phyloP scores from a whole-genome alignment of 92 coral and sea anemone genomes.

The Bergia sp. region DNA sequence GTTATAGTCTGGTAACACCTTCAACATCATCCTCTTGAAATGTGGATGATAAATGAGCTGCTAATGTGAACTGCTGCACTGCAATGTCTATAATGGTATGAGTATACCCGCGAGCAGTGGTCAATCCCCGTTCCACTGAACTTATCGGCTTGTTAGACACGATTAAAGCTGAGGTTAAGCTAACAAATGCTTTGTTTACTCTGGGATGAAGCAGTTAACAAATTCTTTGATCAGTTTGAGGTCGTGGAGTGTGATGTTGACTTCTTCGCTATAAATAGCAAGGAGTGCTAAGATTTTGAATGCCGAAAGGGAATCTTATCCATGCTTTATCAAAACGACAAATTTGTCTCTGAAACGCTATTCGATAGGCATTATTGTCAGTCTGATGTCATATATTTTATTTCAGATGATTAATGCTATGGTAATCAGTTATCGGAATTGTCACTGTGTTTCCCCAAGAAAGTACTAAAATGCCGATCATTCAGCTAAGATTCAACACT shows the following conservation, averaged over 20 bases:
- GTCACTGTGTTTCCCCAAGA: slow-evolving; percentile 14
- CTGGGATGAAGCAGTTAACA: background rate
- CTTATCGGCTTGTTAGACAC: slow-evolving; percentile 44
- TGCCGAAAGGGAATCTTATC: slow-evolving; percentile 20
- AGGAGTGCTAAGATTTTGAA: background rate
- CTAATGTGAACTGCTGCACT: background rate
- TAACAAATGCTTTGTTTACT: slow-evolving; percentile 28
- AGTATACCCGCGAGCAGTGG: slow-evolving; percentile 9
- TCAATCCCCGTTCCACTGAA: slow-evolving; percentile 13
- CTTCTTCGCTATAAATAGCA: background rate
- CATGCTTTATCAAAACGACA: slow-evolving; percentile 11
- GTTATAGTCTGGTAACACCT: background rate
- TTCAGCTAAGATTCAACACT: background rate
- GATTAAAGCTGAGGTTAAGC: background rate
- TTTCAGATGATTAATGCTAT: slow-evolving; percentile 33
- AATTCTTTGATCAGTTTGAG: slow-evolving; percentile 20
- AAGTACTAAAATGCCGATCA: slow-evolving; percentile 11
- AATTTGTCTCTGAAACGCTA: slow-evolving; percentile 17
- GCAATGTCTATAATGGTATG: slow-evolving; percentile 2
- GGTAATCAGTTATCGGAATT: slow-evolving; percentile 18
- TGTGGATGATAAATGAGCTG: slow-evolving; percentile 39
- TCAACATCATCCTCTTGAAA: slow-evolving; percentile 24
- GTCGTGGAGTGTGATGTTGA: slow-evolving; percentile 14
- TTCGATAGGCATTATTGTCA: slow-evolving; percentile 19
- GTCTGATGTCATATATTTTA: slow-evolving; percentile 9